Evolutionary conservation across 1,140 invertebrate species (phyloP).

Genomic region (Microplitis demolitor): DNA sequence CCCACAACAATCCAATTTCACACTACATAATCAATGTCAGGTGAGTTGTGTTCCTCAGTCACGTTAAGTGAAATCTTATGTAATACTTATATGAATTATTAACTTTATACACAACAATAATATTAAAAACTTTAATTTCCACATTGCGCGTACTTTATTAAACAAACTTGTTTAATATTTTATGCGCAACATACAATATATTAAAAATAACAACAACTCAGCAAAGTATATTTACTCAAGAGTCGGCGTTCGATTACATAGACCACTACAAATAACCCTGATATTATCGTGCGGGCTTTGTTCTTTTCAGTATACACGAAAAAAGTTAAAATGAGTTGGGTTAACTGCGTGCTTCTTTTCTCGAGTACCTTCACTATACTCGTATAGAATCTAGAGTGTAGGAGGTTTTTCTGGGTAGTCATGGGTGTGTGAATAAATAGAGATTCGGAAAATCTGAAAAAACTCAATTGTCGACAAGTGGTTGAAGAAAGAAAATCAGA

Average conservation of each 20-base stretch:
- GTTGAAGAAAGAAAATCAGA: conserved; percentile 7
- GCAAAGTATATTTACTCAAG: not conserved
- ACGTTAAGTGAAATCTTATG: not conserved
- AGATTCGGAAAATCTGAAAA: conserved; percentile 9
- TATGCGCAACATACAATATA: not conserved
- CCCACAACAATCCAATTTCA: conserved; percentile 71
- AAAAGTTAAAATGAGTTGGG: conserved; percentile 27
- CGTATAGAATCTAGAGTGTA: not conserved
- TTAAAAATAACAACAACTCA: not conserved
- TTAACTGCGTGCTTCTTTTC: conserved; percentile 11
- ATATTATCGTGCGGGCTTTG: not conserved
- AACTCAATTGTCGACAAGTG: conserved; percentile 32
- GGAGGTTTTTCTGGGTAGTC: conserved; percentile 1
- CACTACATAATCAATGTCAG: conserved; percentile 52
- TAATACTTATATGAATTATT: not conserved
- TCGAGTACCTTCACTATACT: not conserved
- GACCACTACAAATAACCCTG: too few species aligned
- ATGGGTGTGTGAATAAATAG: not conserved
- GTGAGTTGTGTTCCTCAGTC: conserved; percentile 16
- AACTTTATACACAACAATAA: not conserved
- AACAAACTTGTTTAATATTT: too few species aligned
- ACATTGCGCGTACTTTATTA: too few species aligned
- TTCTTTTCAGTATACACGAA: conserved; percentile 14
- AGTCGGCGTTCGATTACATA: not conserved
- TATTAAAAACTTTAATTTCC: too few species aligned